Base-by-base conservation (phyloP, 2,888 invertebrate species). In the Podotricha telesiphe region DNA sequence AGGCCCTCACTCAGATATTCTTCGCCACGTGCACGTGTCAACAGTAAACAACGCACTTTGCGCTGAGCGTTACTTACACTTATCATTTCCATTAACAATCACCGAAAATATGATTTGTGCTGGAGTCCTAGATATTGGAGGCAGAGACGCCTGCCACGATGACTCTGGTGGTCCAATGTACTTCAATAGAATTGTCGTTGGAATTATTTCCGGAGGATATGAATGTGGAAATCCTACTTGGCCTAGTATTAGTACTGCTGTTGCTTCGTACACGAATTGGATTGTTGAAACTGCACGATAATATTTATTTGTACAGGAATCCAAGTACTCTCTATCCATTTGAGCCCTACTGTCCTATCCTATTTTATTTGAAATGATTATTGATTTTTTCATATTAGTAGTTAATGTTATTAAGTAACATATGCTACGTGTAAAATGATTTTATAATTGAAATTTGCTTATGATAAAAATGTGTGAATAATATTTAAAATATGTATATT, bases 201-300 rank as follows among this genome's bases (percentile, higher is more conserved):
- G 90, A 40, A 79, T 91, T 67, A 86, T 88, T 45, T 88, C 90
- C 67, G 89, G 86, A 82, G 88, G 91, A 69, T 83, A 82, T 69
- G 83, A 85, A 20, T 91, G 91, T 73, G 91, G 87, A 28, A 81
- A 83, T 69, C 79, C 80, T 22, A 77, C 79, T 71, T 88, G 84
- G 75, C 93, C 93, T 0, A 90, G 89, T 50, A 84, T 93, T 66
- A 91, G 87, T 73, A 82, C 87, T 17, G 81, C 87, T 45, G 85
- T 93, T 65, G 75, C 78, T 1, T 71, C 77, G 0, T 79, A 72
- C 19, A 72, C 74, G 1, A 42, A 71, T n/a, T 74, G 74, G 74
- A 72, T 74, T 20, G 11, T 63, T 0, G 63, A 55, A 17, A 64
- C 48, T 47, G 65, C 65, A 13, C 13, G 11, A 42, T 42, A 42